Evolutionary conservation across 64 coral and sea anemone genomes (phyloP), one percentile per base, ranked within the genome.

Genomic region (Anthopleura sola): DNA sequence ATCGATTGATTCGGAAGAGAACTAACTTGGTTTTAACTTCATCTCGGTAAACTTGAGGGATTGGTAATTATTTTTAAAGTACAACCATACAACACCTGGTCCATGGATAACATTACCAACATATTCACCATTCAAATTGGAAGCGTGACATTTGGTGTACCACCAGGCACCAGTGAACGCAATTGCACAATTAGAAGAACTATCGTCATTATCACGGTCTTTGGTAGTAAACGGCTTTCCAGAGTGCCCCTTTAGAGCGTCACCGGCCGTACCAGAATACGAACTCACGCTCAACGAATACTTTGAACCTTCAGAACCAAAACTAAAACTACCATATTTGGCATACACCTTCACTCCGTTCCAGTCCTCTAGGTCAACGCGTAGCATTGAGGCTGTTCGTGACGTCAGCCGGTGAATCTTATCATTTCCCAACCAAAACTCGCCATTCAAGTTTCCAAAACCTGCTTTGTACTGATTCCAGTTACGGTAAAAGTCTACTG

Each of bases 51-150:
- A 81, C 49, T 81, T 81, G 15, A n/a, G 78, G 39, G 8, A 81
- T 32, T 48, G 3, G 11, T 55, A 51, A 38, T 44, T 21, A 19
- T 0, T 2, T 81, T 19, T 81, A 49, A 49, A 81, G 33, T 20
- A 24, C 0, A 6, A 7, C 78, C 78, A 81, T 11, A 4, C 19
- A 20, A 23, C 37, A 19, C 36, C 37, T 44, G 18, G 18, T 24
- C 7, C 6, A 8, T 47, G 5, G 16, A 15, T 37, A 36, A 23
- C 23, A 39, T 81, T 38, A 48, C 78, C 78, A 39, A 81, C 9
- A 24, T 86, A 86, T 46, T 75, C 37, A 49, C 85, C 85, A 46
- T 86, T 86, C 3, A 86, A 31, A n/a, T 86, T 86, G 24, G 68
- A 86, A 13, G 16, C 7, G 16, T 75, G 18, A 46, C 85, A 86